phyloP scores from a whole-genome alignment of 2,113 vertebrate genomes.

The Cyphomyrus plagiostoma region DNA sequence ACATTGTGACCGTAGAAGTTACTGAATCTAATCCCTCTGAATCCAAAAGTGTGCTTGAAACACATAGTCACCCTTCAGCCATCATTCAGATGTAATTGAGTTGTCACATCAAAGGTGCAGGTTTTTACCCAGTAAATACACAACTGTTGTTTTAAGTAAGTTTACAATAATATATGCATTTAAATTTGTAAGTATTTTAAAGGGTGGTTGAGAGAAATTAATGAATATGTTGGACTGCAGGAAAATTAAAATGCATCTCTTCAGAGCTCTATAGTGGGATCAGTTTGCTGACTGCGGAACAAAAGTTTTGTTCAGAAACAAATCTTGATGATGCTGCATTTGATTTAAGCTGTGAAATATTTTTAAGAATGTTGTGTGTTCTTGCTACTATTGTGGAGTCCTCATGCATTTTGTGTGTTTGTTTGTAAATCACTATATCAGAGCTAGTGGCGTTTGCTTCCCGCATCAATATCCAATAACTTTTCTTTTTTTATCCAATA shows the following conservation, averaged over 20 bases:
- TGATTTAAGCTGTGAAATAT: neutral
- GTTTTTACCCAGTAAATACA: neutral
- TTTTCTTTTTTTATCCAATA: too few relatives aligned
- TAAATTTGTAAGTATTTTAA: neutral
- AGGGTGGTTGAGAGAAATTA: neutral
- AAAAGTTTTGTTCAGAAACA: neutral
- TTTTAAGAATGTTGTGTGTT: neutral
- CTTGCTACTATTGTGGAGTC: neutral
- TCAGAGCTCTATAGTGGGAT: neutral
- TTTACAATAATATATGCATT: neutral
- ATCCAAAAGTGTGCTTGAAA: neutral
- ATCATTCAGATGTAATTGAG: neutral
- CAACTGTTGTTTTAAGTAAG: neutral
- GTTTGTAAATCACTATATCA: neutral
- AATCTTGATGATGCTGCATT: neutral
- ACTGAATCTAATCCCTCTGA: slow-evolving; percentile 6
- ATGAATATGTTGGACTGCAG: neutral
- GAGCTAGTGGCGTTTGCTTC: neutral
- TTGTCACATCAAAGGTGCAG: neutral
- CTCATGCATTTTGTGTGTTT: neutral
- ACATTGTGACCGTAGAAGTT: neutral
- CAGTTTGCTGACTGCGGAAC: neutral
- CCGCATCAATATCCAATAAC: neutral
- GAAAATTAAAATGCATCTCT: neutral
- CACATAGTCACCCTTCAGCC: neutral